Evolutionary conservation across 2,888 invertebrate species (phyloP), one percentile per base, ranked within the genome.

Genomic region (Lycia hirtaria): DNA sequence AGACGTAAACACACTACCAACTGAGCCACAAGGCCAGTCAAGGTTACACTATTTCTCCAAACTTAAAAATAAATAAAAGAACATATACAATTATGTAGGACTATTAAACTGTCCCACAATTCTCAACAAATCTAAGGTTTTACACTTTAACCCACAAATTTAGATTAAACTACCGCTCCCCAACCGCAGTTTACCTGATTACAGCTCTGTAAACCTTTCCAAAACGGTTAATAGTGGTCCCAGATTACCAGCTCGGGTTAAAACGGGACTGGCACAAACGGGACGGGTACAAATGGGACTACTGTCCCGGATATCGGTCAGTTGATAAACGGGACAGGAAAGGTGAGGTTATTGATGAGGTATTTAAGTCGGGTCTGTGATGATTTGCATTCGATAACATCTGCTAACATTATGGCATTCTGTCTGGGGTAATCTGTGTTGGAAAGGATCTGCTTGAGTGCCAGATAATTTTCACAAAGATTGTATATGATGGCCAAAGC

Each of bases 181-280:
- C 72, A 5, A 38, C 50, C 56, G 15, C 51, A 69, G 59, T 52
- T 40, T 56, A 64, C 56, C 60, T 47, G 48, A 68, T 43, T 69
- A 38, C 68, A 56, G 19, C 65, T 57, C 70, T 68, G 67, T 10
- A 35, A 51, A 56, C 56, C 57, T 56, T 54, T 63, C 67, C 57
- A 65, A 73, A 76, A 72, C 71, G 75, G 77, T 80, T 80, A 82
- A 82, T 81, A 81, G 80, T 78, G 74, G 73, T 67, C 71, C 75
- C 68, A 76, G 81, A 81, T 83, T 81, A 81, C 71, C 68, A 68
- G 65, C 72, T 69, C 62, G 69, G 66, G 59, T 65, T 28, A 3
- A 32, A 44, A 47, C 44, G 9, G 45, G 45, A 32, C 61, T 68
- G 67, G 57, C 63, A 60, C 65, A 73, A 41, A 78, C 62, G 64